Percentiles rank a stretch among this genome's conserved stretches.
Conservation (phyloP, 2,113 vertebrate species). For the Mugil cephalus region DNA sequence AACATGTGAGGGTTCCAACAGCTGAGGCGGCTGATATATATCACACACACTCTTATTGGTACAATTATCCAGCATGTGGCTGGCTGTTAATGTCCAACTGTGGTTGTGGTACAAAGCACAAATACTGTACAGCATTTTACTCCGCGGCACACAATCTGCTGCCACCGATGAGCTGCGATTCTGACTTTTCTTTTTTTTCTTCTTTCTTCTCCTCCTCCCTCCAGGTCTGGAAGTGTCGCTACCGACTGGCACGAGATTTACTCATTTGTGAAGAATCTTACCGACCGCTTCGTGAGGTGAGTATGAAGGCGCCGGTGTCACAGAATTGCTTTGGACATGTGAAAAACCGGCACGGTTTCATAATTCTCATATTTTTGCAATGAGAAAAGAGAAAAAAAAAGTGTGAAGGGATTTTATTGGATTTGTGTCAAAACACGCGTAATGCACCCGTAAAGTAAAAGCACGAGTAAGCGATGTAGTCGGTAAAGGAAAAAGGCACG, state of each 20-base stretch:
- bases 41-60: slow-evolving; percentile 33
- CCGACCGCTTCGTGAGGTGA: slow-evolving; percentile 94
- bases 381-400: no score
- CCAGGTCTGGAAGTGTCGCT: slow-evolving; percentile 92
- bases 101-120: slow-evolving; percentile 59
- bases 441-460: no score
- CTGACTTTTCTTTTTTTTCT: slow-evolving; percentile 18
- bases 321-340: background rate
- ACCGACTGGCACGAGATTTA: slow-evolving; percentile 92
- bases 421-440: no score
- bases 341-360: no score
- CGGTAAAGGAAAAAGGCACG: no score
- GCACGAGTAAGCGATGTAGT: no score
- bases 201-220: no score
- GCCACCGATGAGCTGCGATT: slow-evolving; percentile 20
- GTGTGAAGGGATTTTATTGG: no score
- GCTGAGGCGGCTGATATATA: slow-evolving; percentile 46
- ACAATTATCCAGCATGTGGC: slow-evolving; percentile 63
- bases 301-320: background rate
- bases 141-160: slow-evolving; percentile 52
- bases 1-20: slow-evolving; percentile 27
- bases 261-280: slow-evolving; percentile 91
- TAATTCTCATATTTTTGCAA: no score
- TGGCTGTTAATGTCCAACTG: slow-evolving; percentile 64
- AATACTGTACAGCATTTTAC: slow-evolving; percentile 51